Conservation (phyloP, 2,888 invertebrate species). For the Cerastis leucographa region DNA sequence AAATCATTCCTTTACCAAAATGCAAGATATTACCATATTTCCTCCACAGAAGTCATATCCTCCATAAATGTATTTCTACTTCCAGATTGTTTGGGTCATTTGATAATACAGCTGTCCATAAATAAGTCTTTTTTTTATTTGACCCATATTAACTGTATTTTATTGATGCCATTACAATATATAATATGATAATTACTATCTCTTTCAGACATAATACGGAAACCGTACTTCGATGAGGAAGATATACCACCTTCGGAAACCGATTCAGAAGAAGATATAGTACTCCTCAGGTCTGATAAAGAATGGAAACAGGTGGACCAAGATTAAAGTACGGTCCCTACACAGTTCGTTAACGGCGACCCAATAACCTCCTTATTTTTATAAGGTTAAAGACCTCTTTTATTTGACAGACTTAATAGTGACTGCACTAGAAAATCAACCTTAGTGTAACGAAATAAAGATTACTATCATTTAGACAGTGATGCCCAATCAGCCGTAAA, state of each 20-base stretch:
- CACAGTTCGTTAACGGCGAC: not conserved
- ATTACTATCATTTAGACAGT: not conserved
- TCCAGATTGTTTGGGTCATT: not conserved
- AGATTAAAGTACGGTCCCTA: slow-evolving; percentile 20
- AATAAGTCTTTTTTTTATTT: not conserved
- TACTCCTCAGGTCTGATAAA: slow-evolving; percentile 86
- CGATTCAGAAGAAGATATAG: slow-evolving; percentile 91
- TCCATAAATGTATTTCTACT: not conserved
- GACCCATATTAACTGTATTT: not conserved
- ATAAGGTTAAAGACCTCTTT: not conserved
- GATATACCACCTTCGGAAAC: slow-evolving; percentile 91
- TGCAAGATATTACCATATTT: not conserved
- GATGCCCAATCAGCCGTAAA: not conserved
- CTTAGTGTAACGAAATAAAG: not conserved
- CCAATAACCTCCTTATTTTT: not conserved
- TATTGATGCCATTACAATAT: not conserved
- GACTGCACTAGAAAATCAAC: not conserved
- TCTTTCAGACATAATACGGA: slow-evolving; percentile 82
- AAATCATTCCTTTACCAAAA: not conserved
- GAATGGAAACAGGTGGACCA: slow-evolving; percentile 73
- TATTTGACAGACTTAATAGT: not conserved
- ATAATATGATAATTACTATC: not conserved
- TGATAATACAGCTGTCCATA: not conserved
- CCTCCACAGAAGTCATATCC: too few relatives aligned
- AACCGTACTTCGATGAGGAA: slow-evolving; percentile 94